phyloP scores from a whole-genome alignment of 2,113 vertebrate species.

The Plecturocebus donacophilus region DNA sequence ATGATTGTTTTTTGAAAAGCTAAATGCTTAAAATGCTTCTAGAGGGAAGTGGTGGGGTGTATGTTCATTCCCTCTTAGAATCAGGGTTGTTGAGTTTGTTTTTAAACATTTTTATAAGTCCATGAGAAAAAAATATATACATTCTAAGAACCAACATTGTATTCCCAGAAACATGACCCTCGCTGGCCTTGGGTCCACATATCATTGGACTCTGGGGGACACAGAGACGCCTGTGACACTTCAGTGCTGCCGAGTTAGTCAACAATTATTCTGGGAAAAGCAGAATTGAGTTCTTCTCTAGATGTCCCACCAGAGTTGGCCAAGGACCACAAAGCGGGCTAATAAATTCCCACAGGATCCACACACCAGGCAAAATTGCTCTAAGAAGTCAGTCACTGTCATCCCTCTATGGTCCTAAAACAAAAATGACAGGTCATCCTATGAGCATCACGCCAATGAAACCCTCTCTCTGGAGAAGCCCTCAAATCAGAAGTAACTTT shows the following conservation, averaged over 20 bases:
- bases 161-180: slow-evolving; percentile 58
- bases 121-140: slow-evolving; percentile 64
- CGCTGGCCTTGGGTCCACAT: background rate
- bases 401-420: background rate
- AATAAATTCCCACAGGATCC: slow-evolving; percentile 5
- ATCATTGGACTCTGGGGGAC: slow-evolving; percentile 42
- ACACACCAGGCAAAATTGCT: background rate
- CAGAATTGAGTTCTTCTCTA: slow-evolving; percentile 40
- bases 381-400: background rate
- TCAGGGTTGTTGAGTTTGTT: background rate
- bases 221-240: background rate
- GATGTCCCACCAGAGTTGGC: slow-evolving; percentile 5
- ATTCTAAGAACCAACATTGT: background rate
- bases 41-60: background rate
- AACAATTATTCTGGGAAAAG: slow-evolving; percentile 62
- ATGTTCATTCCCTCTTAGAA: background rate
- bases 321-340: background rate
- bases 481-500: background rate
- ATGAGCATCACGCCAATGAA: background rate
- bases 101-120: slow-evolving; percentile 9
- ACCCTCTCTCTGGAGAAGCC: background rate
- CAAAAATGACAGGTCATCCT: background rate
- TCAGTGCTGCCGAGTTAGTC: slow-evolving; percentile 2
- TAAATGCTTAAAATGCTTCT: background rate
- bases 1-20: slow-evolving; percentile 27